Percentiles rank a stretch among this genome's conserved stretches.
phyloP scores from a whole-genome alignment of 2,113 vertebrate species.

The Eulacestoma nigropectus region DNA sequence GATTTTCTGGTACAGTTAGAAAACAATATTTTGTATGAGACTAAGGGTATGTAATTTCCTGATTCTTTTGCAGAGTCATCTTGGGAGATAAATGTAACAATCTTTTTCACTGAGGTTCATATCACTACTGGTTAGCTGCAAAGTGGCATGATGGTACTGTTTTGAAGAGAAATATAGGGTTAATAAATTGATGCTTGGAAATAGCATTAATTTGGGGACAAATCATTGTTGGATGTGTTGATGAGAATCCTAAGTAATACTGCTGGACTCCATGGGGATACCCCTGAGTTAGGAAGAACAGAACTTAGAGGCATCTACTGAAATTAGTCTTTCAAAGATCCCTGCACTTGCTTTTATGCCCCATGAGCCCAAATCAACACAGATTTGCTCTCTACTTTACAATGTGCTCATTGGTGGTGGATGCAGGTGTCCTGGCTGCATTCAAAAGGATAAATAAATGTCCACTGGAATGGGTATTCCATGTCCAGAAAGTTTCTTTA shows the following conservation, averaged over 20 bases:
- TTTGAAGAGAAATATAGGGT: neutral
- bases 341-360: neutral
- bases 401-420: neutral
- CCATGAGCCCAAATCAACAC: accelerated
- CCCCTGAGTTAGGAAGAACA: neutral
- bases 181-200: neutral
- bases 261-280: neutral
- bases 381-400: neutral
- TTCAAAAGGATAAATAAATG: neutral
- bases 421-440: neutral
- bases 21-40: neutral
- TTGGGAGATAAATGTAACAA: neutral
- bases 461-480: neutral
- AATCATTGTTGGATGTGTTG: neutral
- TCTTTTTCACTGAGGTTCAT: neutral
- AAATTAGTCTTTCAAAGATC: neutral
- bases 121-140: neutral
- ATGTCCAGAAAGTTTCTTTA: neutral
- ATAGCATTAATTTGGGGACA: neutral
- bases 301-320: neutral
- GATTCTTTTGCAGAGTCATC: neutral
- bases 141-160: neutral
- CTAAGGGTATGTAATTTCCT: neutral
- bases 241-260: neutral
- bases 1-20: neutral